Conservation (phyloP, 2,113 vertebrate species). For the Chaetura pelagica region DNA sequence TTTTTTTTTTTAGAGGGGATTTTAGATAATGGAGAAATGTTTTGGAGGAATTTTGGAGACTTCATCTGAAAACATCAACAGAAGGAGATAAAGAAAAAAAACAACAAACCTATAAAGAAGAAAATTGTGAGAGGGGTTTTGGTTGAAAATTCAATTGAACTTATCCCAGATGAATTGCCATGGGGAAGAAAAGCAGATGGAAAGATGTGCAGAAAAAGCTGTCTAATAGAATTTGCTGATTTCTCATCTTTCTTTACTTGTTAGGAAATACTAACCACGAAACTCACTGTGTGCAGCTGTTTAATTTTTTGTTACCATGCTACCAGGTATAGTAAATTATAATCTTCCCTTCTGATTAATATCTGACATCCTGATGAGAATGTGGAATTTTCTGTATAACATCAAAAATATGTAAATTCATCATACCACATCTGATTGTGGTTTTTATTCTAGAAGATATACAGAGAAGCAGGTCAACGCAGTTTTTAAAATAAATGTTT, state of each 20-base stretch:
- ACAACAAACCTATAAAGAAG: neutral
- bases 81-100: neutral
- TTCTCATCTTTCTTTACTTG: neutral
- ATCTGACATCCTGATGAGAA: neutral
- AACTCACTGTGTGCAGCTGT: neutral
- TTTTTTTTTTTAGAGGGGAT: neutral
- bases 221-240: neutral
- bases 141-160: neutral
- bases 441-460: neutral
- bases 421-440: neutral
- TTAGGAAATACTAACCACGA: neutral
- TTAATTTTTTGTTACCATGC: neutral
- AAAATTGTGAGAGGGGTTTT: neutral
- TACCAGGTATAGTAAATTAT: neutral
- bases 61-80: neutral
- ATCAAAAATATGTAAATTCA: neutral
- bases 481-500: neutral
- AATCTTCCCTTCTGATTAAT: neutral
- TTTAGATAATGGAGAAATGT: neutral
- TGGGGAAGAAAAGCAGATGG: neutral
- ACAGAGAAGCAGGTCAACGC: neutral
- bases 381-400: accelerated
- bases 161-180: neutral
- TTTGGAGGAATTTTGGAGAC: neutral
- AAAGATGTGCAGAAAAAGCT: neutral